Percentiles rank a stretch among this genome's conserved stretches.
Conservation (phyloP, 1,140 invertebrate species). For the Drosophila setifemur region DNA sequence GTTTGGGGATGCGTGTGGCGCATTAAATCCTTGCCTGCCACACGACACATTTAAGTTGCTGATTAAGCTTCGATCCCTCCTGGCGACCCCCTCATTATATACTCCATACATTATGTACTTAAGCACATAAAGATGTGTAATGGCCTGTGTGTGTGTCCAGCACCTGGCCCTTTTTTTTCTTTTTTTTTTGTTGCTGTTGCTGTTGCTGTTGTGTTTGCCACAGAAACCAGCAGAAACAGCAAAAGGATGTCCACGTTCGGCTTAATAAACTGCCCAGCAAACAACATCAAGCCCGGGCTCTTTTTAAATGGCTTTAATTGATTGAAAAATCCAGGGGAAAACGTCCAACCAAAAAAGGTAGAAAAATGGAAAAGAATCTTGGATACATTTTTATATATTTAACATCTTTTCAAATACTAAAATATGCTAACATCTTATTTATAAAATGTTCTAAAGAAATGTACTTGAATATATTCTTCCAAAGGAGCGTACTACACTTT, state of each 20-base stretch:
- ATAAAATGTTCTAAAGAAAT: no score
- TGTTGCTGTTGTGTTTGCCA: slow-evolving; percentile 3
- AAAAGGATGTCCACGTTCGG: slow-evolving; percentile 31
- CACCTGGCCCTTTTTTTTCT: slow-evolving; percentile 8
- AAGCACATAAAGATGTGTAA: slow-evolving; percentile 76
- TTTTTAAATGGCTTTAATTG: slow-evolving; percentile 74
- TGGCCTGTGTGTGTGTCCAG: slow-evolving; percentile 44
- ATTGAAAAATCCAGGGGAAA: slow-evolving; percentile 30
- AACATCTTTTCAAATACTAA: no score
- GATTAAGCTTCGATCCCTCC: slow-evolving; percentile 57
- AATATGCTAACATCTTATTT: no score
- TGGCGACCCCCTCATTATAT: slow-evolving; percentile 12
- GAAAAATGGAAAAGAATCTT: background rate
- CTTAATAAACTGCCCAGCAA: slow-evolving; percentile 69
- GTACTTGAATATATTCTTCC: no score
- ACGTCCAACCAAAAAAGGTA: background rate
- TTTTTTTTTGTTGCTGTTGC: background rate
- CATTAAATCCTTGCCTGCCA: slow-evolving; percentile 75
- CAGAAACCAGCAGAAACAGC: slow-evolving; percentile 22
- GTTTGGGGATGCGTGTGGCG: background rate
- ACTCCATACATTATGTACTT: slow-evolving; percentile 68
- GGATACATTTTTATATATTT: no score
- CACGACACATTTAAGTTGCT: slow-evolving; percentile 80
- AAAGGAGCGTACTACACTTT: no score
- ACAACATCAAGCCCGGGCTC: background rate